phyloP scores from a whole-genome alignment of 2,888 invertebrate species.

The Plebejus melissa region DNA sequence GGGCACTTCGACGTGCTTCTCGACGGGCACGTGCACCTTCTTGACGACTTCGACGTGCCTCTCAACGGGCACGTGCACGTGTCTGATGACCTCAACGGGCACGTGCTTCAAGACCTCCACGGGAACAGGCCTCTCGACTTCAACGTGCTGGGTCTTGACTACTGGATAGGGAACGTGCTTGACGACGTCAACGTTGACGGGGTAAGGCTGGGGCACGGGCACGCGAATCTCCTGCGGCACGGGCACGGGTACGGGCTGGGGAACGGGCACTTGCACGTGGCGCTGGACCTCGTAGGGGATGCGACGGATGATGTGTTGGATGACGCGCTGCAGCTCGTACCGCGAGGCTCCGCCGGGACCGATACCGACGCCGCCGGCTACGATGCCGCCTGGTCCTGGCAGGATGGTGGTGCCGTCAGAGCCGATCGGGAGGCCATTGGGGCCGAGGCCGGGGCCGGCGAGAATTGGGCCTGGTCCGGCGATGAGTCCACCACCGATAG shows the following conservation, averaged over 20 bases:
- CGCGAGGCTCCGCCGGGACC: slow-evolving; percentile 51
- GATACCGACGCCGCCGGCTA: slow-evolving; percentile 44
- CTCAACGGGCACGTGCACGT: slow-evolving; percentile 64
- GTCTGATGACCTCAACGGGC: slow-evolving; percentile 66
- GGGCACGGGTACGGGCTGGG: slow-evolving; percentile 62
- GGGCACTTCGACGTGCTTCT: slow-evolving; percentile 67
- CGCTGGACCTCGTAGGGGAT: slow-evolving; percentile 68
- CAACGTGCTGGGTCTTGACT: slow-evolving; percentile 65
- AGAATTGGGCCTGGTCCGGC: slow-evolving; percentile 27
- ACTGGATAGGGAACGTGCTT: slow-evolving; percentile 71
- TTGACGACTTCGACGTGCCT: slow-evolving; percentile 70
- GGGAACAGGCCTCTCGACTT: slow-evolving; percentile 68
- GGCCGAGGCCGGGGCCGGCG: slow-evolving; percentile 17
- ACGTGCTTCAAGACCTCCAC: slow-evolving; percentile 64
- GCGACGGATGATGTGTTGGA: slow-evolving; percentile 67
- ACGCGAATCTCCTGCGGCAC: slow-evolving; percentile 66
- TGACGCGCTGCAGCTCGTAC: slow-evolving; percentile 68
- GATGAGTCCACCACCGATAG: slow-evolving; percentile 26
- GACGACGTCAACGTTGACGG: slow-evolving; percentile 66
- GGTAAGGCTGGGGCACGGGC: slow-evolving; percentile 71
- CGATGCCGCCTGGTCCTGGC: slow-evolving; percentile 52
- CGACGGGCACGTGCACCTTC: slow-evolving; percentile 65
- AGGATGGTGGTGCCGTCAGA: slow-evolving; percentile 50
- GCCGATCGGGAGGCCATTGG: slow-evolving; percentile 32
- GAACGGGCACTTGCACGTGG: slow-evolving; percentile 62